Evolutionary conservation across 2,113 vertebrate genomes (phyloP).

Genomic region (Alexandromys fortis): DNA sequence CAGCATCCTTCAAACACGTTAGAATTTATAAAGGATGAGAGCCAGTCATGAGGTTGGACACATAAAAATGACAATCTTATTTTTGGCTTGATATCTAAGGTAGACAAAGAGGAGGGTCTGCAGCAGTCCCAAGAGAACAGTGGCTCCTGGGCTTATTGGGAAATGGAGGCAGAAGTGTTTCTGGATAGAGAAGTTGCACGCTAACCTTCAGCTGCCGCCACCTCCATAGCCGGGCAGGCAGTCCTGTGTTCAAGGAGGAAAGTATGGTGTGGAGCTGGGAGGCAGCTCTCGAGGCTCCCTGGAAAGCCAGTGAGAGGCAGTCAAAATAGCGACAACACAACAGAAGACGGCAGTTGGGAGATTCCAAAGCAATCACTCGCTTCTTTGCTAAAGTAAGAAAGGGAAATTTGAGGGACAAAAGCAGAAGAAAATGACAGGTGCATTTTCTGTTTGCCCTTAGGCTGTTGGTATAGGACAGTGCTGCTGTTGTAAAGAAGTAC

Average conservation of each 20-base stretch:
- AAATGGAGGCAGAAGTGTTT: neutral
- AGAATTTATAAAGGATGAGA: neutral
- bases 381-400: neutral
- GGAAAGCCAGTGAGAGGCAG: neutral
- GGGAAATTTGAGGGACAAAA: neutral
- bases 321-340: neutral
- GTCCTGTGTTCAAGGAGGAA: neutral
- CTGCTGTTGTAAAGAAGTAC: neutral
- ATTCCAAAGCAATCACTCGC: neutral
- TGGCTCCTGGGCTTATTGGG: neutral
- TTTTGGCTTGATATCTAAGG: neutral
- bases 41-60: neutral
- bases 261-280: fast-evolving
- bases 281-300: neutral
- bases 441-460: neutral
- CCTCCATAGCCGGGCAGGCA: neutral
- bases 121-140: neutral
- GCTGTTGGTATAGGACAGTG: neutral
- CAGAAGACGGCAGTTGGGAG: fast-evolving
- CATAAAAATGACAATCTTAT: neutral
- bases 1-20: neutral
- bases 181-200: too few relatives aligned
- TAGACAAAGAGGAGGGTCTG: neutral
- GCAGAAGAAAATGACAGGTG: neutral
- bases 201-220: neutral